Evolutionary conservation across 2,888 invertebrate genomes (phyloP), one percentile per base, ranked within the genome.

Genomic region (Argyresthia goedartella): DNA sequence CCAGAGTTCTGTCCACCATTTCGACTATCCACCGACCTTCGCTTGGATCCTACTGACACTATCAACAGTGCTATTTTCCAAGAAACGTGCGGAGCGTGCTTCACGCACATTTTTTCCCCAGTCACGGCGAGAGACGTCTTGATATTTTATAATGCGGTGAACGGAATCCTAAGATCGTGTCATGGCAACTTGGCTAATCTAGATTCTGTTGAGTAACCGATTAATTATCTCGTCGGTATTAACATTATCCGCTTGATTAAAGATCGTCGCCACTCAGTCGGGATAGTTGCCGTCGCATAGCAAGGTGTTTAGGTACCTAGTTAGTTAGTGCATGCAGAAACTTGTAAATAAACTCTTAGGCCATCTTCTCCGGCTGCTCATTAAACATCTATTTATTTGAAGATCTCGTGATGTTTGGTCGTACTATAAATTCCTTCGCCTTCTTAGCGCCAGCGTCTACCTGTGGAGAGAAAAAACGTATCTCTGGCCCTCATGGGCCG

Each of bases 391-490:
- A 4, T 25, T 25, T 25, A 25, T 25, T 25, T 25, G 25, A 25
- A 4, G 25, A 25, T 25, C 25, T 25, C 25, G 25, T 25, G 25
- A 25, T 6, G 25, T 25, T 25, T 39, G 53, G 52, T 58, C 68
- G 60, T 42, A 54, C 65, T 82, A 73, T 72, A 84, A 78, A 85
- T 85, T 85, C 85, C 81, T 69, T 73, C 61, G 73, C 73, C 76
- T 76, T 80, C 82, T 85, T 84, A 86, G 86, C 86, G 85, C 81
- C 81, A 79, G 81, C 76, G 75, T 81, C 78, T 84, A 84, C 81
- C 85, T 78, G 73, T 74, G 74, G 73, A 76, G 41, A 84, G 85
- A 86, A 82, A 85, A 86, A 81, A 67, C 71, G 9, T 11, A 42
- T 74, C 81, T 81, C 80, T 76, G 81, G 77, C 77, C 75, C 71